A percentile compares a stretch with the other conserved stretches of the same genome.
Evolutionary conservation across 1,140 invertebrate genomes (phyloP).

Genomic region (Hestina assimilis): DNA sequence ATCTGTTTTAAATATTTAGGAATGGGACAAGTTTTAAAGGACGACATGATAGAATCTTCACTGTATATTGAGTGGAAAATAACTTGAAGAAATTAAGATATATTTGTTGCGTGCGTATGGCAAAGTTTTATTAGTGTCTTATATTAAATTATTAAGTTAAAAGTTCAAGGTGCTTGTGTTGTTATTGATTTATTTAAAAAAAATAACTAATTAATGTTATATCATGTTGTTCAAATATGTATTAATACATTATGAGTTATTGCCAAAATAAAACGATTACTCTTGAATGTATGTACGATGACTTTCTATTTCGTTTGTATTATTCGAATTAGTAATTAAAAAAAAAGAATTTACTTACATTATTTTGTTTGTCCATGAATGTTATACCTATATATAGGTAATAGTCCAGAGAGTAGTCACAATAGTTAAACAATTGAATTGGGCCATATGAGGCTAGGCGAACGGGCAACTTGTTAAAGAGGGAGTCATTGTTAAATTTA

Average conservation of each 20-base stretch:
- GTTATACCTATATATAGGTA: too few relatives aligned
- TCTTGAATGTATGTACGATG: not conserved
- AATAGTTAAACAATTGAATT: too few relatives aligned
- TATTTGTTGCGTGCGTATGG: not conserved
- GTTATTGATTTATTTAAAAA: constrained; percentile 8
- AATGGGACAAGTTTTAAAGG: not conserved
- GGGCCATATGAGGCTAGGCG: too few relatives aligned
- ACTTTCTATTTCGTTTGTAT: too few relatives aligned
- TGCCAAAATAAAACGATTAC: not conserved
- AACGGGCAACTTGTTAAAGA: too few relatives aligned
- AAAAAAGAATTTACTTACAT: too few relatives aligned
- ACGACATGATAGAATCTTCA: not conserved
- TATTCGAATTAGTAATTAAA: too few relatives aligned
- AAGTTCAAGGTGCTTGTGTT: constrained; percentile 10
- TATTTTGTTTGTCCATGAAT: too few relatives aligned
- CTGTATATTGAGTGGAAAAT: too few relatives aligned
- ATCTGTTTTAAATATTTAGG: not conserved
- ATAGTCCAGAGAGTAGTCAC: too few relatives aligned
- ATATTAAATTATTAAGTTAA: constrained; percentile 10
- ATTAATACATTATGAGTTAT: not conserved
- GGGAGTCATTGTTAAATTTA: too few relatives aligned
- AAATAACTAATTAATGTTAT: not conserved
- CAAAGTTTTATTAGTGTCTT: constrained; percentile 1
- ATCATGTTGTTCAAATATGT: too few relatives aligned
- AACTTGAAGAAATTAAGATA: not conserved